Evolutionary conservation across 1,140 invertebrate species (phyloP), one percentile per base, ranked within the genome.

Genomic region (Nephotettix cincticeps): DNA sequence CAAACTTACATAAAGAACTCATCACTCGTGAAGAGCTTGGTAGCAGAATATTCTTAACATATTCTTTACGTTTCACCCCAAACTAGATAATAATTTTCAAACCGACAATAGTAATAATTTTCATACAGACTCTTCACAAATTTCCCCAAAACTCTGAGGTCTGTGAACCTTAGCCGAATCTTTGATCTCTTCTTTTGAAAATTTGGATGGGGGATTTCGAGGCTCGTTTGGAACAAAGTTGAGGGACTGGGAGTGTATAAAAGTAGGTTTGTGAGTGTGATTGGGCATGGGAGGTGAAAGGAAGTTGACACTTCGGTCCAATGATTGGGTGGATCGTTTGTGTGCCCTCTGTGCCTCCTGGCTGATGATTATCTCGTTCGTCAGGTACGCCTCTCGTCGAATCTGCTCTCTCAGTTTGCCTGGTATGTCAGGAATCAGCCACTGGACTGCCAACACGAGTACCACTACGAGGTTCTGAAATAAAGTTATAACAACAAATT

Each of bases 301-400:
- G 19, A 32, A 70, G 36, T 43, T 30, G 13, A 13, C 14, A 63
- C 29, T 70, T 21, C 51, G 25, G 19, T 29, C 51, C 47, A 56
- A 30, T 21, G 19, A 51, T 21, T 9, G 29, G 29, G 28, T 23
- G 1, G 66, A 47, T 27, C 28, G 61, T 23, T 56, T 28, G 0
- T 19, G 3, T 0, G 54, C 68, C 36, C 87, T 77, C 61, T 85
- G 77, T 11, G 90, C 83, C 80, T 94, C 92, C 75, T 91, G 89
- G 73, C 89, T 88, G 72, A 96, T 91, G 71, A 96, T 93, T 75
- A 96, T 92, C 80, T 94, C 92, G 83, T 95, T 96, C 68, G 93
- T 94, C 70, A 96, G 86, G 81, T 93, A 94, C 1, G 89, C 88
- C 82, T 96, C 94, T 71, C 93, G 85, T 28, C 93, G 84, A 76